Base-by-base conservation (phyloP, 1,140 invertebrate genomes). In the Chionoecetes opilio region DNA sequence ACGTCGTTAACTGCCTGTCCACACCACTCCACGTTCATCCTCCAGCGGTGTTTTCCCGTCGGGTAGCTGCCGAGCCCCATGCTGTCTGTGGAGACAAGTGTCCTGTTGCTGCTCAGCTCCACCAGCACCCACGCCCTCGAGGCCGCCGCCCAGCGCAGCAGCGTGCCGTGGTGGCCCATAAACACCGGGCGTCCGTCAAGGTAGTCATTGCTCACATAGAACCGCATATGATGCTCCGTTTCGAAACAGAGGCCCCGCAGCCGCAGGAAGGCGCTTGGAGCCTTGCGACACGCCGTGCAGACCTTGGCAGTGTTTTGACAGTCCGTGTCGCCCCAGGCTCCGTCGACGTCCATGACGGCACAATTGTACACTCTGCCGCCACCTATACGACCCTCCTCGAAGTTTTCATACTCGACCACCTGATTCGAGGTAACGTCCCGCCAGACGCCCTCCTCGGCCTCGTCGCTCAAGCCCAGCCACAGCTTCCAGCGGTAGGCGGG, bases 381-480 rank as follows among this genome's bases (percentile, higher is more conserved):
- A 31, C 38, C 38, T 14, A 87, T 53, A 21, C 53, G 89, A 17
- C 26, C 21, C 5, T 85, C 41, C 1, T 46, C 93, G 82, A 94
- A 94, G 37, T 82, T 88, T 35, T 34, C 9, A 53, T 82, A 94
- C 2, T 82, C n/a, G n/a, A 32, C n/a, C 29, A 37, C 38, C 32
- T 94, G 31, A 11, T 89, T 46, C 2, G 86, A 34, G 31, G 86
- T 17, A 31, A 94, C 29, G 35, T 94, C 93, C 35, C 93, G 88
- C 93, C 93, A 94, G 3, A 94, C 53, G 17, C 85, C 93, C 32
- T 94, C 93, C 34, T 94, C 93, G 21, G 29, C 3, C 34, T 94
- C 87, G 53, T 94, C 93, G 21, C 41, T 94, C 86, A 94, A 2
- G 14, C 93, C 93, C 32, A 94, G 86, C 93, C 93, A 94, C 9